These are phyloP conservation scores for Patella caerulea DNA, from an alignment of 2,888 invertebrate genomes.

Conservation along the genomic window DNA sequence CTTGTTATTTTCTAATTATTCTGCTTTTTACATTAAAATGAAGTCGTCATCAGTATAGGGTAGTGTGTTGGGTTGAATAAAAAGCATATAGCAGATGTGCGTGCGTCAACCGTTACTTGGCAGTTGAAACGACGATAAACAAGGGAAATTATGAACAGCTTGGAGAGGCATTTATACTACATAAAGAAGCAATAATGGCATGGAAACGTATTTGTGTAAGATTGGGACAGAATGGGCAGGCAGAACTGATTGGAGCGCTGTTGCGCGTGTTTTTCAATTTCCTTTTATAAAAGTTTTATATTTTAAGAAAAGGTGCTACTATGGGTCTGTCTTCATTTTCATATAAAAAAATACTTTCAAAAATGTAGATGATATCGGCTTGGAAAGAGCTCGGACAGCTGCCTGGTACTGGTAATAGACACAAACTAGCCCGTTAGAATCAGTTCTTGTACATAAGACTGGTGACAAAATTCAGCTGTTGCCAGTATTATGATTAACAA, in stretches of 20 bases:
- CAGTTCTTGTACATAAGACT: too few relatives aligned
- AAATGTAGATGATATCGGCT: conserved; percentile 7
- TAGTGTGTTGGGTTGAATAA: background rate
- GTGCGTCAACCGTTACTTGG: conserved; percentile 5
- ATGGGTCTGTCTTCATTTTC: background rate
- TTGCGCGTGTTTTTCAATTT: conserved; percentile 7
- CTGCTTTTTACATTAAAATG: conserved; percentile 5
- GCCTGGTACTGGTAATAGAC: background rate
- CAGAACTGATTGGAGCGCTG: conserved; percentile 9
- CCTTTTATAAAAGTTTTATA: background rate
- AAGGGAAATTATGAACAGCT: conserved; percentile 6
- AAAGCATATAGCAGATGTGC: conserved; percentile 6
- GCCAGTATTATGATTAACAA: too few relatives aligned
- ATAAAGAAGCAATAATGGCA: conserved; percentile 7
- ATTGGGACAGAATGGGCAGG: conserved; percentile 5
- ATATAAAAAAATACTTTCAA: background rate
- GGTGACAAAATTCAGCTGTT: too few relatives aligned
- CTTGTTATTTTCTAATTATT: conserved; percentile 12
- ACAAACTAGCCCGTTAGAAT: too few relatives aligned
- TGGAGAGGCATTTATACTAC: conserved; percentile 9
- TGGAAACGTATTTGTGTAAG: conserved; percentile 2
- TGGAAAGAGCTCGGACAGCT: background rate
- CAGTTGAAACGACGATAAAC: conserved; percentile 7
- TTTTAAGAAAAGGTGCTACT: conserved; percentile 6
- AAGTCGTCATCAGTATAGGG: conserved; percentile 1